phyloP scores from a whole-genome alignment of 2,888 invertebrate species.

The Agriopis leucophaearia region DNA sequence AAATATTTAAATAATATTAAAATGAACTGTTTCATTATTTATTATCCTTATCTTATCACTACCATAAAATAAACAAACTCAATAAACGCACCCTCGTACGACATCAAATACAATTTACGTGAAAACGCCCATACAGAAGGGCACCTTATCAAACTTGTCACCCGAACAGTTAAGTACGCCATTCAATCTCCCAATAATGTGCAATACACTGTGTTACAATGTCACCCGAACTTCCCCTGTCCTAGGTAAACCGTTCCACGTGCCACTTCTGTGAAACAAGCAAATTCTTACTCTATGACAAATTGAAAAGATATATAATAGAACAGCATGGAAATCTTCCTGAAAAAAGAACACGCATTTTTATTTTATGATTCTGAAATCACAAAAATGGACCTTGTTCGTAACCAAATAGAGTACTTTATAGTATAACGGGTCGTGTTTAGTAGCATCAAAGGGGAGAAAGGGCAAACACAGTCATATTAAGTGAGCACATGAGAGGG shows the following conservation, averaged over 20 bases:
- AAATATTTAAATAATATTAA: too few relatives aligned
- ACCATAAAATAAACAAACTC: constrained; percentile 22
- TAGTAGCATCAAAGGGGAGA: constrained; percentile 68
- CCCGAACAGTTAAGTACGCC: constrained; percentile 65
- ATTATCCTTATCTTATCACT: constrained; percentile 17
- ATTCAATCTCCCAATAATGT: constrained; percentile 86
- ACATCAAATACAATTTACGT: constrained; percentile 55
- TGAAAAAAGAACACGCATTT: constrained; percentile 72
- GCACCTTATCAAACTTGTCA: constrained; percentile 82
- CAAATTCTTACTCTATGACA: constrained; percentile 49
- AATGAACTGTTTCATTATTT: constrained; percentile 1
- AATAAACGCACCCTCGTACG: constrained; percentile 35
- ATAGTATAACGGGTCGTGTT: constrained; percentile 37
- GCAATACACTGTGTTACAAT: constrained; percentile 85
- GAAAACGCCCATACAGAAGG: constrained; percentile 56
- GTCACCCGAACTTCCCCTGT: constrained; percentile 74
- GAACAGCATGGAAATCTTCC: constrained; percentile 39
- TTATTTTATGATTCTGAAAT: constrained; percentile 52
- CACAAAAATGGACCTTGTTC: constrained; percentile 40
- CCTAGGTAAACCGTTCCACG: constrained; percentile 53
- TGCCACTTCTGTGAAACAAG: constrained; percentile 29
- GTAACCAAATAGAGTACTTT: constrained; percentile 28
- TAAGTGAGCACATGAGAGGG: constrained; percentile 87
- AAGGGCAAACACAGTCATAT: constrained; percentile 85
- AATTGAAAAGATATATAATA: background rate